These are phyloP conservation scores for Pristionchus japonicus DNA, from an alignment of 2,888 invertebrate species.

Conservation along the genomic window DNA sequence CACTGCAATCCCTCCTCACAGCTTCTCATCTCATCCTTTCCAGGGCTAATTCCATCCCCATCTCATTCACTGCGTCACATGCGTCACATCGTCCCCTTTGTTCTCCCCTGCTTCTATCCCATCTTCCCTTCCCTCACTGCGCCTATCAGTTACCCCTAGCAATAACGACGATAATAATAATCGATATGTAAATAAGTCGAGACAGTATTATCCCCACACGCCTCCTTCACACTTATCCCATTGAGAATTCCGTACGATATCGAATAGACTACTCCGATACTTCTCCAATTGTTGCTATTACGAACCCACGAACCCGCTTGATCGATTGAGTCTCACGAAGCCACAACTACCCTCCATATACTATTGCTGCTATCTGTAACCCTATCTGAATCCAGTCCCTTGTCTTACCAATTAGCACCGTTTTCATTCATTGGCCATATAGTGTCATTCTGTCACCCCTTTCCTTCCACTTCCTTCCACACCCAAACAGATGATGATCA, in stretches of 20 bases:
- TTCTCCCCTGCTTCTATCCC: background rate
- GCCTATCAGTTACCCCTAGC: constrained; percentile 22
- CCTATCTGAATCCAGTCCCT: background rate
- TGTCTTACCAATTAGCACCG: constrained; percentile 33
- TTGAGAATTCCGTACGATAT: constrained; percentile 24
- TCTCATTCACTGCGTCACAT: background rate
- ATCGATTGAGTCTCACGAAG: constrained; percentile 33
- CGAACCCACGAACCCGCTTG: constrained; percentile 1
- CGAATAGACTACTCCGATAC: background rate
- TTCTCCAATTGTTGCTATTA: constrained; percentile 29
- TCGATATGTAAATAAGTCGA: constrained; percentile 21
- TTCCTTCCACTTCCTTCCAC: too few relatives aligned
- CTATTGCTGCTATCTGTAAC: background rate
- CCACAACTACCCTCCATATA: background rate
- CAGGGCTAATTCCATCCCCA: background rate
- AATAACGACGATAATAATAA: constrained; percentile 27
- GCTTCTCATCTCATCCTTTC: background rate
- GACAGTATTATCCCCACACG: constrained; percentile 8
- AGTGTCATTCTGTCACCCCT: background rate
- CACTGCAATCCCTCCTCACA: background rate
- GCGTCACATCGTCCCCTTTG: background rate
- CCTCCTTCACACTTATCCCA: background rate
- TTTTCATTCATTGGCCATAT: constrained; percentile 35
- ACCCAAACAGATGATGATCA: background rate
- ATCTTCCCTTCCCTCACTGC: background rate